These are phyloP conservation scores for Empis stercorea DNA, from an alignment of 2,888 invertebrate genomes.

Conservation along the genomic window DNA sequence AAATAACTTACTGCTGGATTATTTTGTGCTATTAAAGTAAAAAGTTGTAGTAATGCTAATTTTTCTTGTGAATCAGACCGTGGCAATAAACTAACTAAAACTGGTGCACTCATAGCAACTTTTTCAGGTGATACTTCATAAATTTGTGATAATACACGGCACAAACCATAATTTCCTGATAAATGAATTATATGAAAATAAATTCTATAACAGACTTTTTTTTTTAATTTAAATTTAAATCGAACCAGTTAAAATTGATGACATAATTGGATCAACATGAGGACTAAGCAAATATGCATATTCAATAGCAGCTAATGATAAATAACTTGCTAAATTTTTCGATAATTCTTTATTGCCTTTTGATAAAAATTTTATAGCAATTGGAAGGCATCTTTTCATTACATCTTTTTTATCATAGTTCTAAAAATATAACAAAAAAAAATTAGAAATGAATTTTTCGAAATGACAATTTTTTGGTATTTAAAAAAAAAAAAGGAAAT, in stretches of 20 bases:
- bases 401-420: constrained; percentile 48
- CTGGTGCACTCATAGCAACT: constrained; percentile 71
- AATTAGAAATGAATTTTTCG: background rate
- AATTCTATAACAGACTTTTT: no score
- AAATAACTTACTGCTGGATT: constrained; percentile 51
- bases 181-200: no score
- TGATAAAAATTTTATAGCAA: constrained; percentile 82
- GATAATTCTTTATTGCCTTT: constrained; percentile 83
- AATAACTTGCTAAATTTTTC: constrained; percentile 79
- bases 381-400: constrained; percentile 57
- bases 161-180: constrained; percentile 82
- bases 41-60: constrained; percentile 68
- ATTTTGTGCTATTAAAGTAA: constrained; percentile 68
- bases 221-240: no score
- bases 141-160: constrained; percentile 78
- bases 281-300: constrained; percentile 75
- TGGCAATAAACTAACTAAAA: constrained; percentile 60
- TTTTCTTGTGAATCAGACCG: constrained; percentile 79
- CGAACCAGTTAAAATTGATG: constrained; percentile 76
- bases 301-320: constrained; percentile 84
- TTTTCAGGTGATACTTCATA: constrained; percentile 80
- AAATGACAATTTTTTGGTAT: background rate
- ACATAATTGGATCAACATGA: constrained; percentile 80
- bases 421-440: constrained; percentile 23
- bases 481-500: no score